A percentile compares a stretch with the other conserved stretches of the same genome.
These are phyloP conservation scores for Oreochromis niloticus DNA, from an alignment of 2,113 vertebrate genomes.

Conservation along the genomic window DNA sequence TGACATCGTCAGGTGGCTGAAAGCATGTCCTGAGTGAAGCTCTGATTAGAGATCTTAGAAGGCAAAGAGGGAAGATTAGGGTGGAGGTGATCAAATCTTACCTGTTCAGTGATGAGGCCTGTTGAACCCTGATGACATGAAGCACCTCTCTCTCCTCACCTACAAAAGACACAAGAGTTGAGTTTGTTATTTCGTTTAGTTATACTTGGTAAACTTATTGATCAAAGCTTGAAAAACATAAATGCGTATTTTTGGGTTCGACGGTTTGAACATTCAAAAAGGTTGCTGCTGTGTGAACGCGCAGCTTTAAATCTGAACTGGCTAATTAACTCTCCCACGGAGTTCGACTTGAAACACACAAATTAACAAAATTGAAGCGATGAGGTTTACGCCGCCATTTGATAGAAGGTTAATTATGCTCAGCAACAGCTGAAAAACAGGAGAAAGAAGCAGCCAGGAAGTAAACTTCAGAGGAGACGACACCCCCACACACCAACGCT, in stretches of 20 bases:
- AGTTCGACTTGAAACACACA: neutral
- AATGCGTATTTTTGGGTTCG: neutral
- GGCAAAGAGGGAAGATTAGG: neutral
- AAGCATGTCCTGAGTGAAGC: neutral
- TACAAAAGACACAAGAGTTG: neutral
- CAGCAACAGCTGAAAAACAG: neutral
- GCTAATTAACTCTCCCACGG: neutral
- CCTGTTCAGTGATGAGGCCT: constrained; percentile 11
- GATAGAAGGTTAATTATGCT: neutral
- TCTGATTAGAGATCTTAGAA: neutral
- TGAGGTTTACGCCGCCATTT: neutral
- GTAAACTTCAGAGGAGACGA: neutral
- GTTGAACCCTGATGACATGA: neutral
- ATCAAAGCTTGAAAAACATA: neutral
- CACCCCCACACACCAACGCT: neutral
- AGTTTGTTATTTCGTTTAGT: neutral
- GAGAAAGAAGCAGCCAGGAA: neutral
- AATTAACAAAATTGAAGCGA: neutral
- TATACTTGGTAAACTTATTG: neutral
- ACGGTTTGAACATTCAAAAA: neutral
- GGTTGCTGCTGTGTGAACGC: neutral
- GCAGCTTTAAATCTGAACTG: neutral
- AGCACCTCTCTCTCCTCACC: neutral
- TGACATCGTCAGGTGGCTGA: neutral
- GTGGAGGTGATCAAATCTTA: neutral